These are phyloP conservation scores for Pelecanus crispus DNA, from an alignment of 2,113 vertebrate species.

Conservation along the genomic window DNA sequence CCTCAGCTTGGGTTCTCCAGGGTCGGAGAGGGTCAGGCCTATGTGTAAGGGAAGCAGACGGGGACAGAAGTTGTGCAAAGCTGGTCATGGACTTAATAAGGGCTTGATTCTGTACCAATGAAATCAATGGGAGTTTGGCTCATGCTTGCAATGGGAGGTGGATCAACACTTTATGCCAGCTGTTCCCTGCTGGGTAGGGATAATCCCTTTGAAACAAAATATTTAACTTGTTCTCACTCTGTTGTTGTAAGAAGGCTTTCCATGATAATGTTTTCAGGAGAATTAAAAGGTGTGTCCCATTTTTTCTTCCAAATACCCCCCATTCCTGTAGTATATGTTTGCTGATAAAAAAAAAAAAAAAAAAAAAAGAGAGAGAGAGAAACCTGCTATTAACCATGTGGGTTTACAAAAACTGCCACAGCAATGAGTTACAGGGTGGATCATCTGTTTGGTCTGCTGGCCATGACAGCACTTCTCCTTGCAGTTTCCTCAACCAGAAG, in stretches of 20 bases:
- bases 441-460: neutral
- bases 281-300: conserved; percentile 27
- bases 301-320: neutral
- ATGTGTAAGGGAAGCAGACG: neutral
- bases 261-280: neutral
- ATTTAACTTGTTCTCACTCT: conserved; percentile 52
- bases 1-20: neutral
- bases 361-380: neutral
- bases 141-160: conserved; percentile 3
- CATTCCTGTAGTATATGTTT: neutral
- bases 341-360: neutral
- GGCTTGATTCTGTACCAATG: conserved; percentile 33
- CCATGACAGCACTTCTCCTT: neutral
- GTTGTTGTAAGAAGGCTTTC: conserved; percentile 23
- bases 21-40: neutral
- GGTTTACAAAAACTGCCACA: neutral
- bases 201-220: conserved; percentile 59
- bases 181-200: conserved; percentile 45
- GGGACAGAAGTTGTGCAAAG: conserved; percentile 19
- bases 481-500: neutral
- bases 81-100: conserved; percentile 16
- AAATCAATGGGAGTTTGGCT: conserved; percentile 45
- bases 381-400: neutral
- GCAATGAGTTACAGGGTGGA: neutral
- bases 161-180: conserved; percentile 26